Evolutionary conservation across 2,113 vertebrate genomes (phyloP), one percentile per base, ranked within the genome.

Genomic region (Trichomycterus rosablanca): DNA sequence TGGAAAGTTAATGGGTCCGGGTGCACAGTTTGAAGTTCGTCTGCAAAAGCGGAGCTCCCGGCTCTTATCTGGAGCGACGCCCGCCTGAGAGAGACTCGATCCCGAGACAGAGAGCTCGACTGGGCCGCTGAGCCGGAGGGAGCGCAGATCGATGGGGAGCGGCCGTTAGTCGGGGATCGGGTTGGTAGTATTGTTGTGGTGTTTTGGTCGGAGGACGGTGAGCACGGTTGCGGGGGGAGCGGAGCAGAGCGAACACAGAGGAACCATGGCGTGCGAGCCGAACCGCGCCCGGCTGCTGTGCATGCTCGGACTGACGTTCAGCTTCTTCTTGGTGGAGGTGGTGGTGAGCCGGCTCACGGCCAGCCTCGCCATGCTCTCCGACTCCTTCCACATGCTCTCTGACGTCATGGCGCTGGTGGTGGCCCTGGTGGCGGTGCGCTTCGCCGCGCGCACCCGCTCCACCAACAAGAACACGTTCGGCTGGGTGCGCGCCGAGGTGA

Each of bases 351-450:
- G 90, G 35, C 61, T 97, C 30, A 98, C 95, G 40, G 35, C 88
- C 5, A 98, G 95, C 23, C 87, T 98, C 53, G 92, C 96, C 26
- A 98, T 98, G 95, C 90, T 97, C 15, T 97, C 94, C 39, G 95
- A 97, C 90, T 98, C 95, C 16, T 98, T 98, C 68, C 94, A 97
- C 74, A 98, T 98, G 95, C 82, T 98, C 70, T 97, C 95, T 74
- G 95, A 97, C 69, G 95, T 98, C 66, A 92, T 98, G 70, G 95
- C 95, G 23, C 84, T 98, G 73, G 75, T 94, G 2, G 96, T 98
- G 74, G 94, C 93, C 19, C 78, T 98, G 78, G 92, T 98, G 59
- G 96, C 96, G 46, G 91, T 95, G 73, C 89, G 93, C n/a, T 98
- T 98, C 73, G 91, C 96, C 10, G 91, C 90, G 78, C 88, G 90